A percentile compares a stretch with the other conserved stretches of the same genome.
Conservation (phyloP, 2,888 invertebrate genomes). For the Macaria liturata region DNA sequence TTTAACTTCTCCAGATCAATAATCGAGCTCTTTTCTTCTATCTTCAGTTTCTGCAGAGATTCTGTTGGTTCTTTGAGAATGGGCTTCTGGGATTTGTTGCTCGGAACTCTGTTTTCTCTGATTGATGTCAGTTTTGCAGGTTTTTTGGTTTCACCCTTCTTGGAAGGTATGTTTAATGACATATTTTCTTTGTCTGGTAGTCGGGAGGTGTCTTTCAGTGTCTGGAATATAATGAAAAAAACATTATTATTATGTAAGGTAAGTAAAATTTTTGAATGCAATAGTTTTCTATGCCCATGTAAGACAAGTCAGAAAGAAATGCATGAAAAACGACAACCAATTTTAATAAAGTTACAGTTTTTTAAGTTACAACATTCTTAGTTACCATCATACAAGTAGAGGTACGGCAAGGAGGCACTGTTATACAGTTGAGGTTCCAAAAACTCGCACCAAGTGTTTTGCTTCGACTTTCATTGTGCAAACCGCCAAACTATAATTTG, state of each 20-base stretch:
- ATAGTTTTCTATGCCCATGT: too few relatives aligned
- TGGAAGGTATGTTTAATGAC: conserved; percentile 37
- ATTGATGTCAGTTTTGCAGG: conserved; percentile 53
- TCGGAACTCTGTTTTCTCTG: conserved; percentile 52
- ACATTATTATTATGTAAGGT: background rate
- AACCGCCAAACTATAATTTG: too few relatives aligned
- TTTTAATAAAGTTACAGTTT: too few relatives aligned
- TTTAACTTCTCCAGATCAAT: conserved; percentile 23
- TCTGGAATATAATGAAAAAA: conserved; percentile 36
- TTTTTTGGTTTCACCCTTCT: conserved; percentile 52
- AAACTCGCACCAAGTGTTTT: too few relatives aligned
- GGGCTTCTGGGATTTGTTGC: conserved; percentile 44
- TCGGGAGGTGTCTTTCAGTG: background rate
- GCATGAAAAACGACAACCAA: too few relatives aligned
- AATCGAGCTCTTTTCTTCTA: conserved; percentile 32
- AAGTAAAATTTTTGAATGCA: too few relatives aligned
- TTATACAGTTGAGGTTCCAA: too few relatives aligned
- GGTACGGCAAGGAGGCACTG: too few relatives aligned
- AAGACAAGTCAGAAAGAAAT: too few relatives aligned
- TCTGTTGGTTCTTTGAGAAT: conserved; percentile 63
- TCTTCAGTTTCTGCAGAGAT: conserved; percentile 62
- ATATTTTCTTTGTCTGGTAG: background rate
- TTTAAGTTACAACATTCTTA: too few relatives aligned
- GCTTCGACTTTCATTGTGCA: too few relatives aligned
- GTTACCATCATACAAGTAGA: too few relatives aligned